Conservation (phyloP, 2,888 invertebrate species). For the Synergus itoensis region DNA sequence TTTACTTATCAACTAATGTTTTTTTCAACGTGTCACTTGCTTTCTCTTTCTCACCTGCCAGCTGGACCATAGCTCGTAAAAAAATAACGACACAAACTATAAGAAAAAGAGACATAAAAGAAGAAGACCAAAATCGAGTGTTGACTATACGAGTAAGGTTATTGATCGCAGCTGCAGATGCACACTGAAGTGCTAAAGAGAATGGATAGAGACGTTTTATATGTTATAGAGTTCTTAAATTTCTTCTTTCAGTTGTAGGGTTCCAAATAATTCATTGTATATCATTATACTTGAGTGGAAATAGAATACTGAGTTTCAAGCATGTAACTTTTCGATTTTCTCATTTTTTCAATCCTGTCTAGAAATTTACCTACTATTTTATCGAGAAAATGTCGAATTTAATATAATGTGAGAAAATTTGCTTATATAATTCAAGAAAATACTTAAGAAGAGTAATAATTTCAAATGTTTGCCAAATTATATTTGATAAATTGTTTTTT, state of each 20-base stretch:
- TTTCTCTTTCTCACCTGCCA: conserved; percentile 38
- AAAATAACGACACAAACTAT: conserved; percentile 22
- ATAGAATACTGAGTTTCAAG: background rate
- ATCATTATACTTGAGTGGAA: background rate
- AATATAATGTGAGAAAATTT: no score
- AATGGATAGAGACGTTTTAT: conserved; percentile 6
- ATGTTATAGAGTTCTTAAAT: background rate
- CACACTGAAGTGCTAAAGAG: background rate
- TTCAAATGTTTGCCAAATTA: no score
- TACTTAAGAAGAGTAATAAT: no score
- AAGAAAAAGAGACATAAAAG: conserved; percentile 1
- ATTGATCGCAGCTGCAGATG: conserved; percentile 30
- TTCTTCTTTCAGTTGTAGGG: background rate
- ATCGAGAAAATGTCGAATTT: no score
- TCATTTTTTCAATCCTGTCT: no score
- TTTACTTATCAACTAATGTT: conserved; percentile 11
- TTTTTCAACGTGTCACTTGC: conserved; percentile 19
- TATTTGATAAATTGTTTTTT: no score
- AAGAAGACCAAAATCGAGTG: conserved; percentile 3
- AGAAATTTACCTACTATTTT: no score
- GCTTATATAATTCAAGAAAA: no score
- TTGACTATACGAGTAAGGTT: conserved; percentile 18
- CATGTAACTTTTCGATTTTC: no score
- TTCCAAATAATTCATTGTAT: background rate
- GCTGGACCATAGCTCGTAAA: conserved; percentile 20